Percentiles rank a stretch among this genome's conserved stretches.
phyloP scores from a whole-genome alignment of 2,888 invertebrate genomes.

The Tenthredo mesomela region DNA sequence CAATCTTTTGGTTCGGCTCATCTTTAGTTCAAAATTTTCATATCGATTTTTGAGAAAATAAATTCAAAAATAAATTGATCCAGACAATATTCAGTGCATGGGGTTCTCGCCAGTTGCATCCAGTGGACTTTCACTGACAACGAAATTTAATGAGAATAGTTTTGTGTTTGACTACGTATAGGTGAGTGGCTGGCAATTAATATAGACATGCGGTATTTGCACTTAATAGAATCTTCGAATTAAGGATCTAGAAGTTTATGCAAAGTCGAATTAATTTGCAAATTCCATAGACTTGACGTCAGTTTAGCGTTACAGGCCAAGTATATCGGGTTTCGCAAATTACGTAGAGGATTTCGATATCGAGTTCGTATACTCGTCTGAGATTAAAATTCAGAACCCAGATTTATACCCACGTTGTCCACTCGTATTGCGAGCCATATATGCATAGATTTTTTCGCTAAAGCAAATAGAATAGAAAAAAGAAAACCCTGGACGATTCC shows the following conservation, averaged over 20 bases:
- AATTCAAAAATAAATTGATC: background rate
- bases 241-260: background rate
- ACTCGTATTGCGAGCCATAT: background rate
- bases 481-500: background rate
- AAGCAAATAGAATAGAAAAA: background rate
- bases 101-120: background rate
- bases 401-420: background rate
- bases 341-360: background rate
- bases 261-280: background rate
- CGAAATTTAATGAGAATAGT: background rate
- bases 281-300: constrained; percentile 8
- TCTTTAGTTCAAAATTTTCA: too few relatives aligned
- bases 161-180: background rate
- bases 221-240: background rate
- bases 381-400: background rate
- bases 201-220: background rate
- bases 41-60: background rate
- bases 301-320: background rate
- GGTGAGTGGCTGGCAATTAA: background rate
- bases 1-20: too few relatives aligned
- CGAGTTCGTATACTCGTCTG: background rate
- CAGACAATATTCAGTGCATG: too few relatives aligned
- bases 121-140: background rate
- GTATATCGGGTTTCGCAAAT: background rate
- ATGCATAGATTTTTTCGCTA: background rate